Evolutionary conservation across 1,140 invertebrate species (phyloP).

Genomic region (Lamellibrachia luymesi): DNA sequence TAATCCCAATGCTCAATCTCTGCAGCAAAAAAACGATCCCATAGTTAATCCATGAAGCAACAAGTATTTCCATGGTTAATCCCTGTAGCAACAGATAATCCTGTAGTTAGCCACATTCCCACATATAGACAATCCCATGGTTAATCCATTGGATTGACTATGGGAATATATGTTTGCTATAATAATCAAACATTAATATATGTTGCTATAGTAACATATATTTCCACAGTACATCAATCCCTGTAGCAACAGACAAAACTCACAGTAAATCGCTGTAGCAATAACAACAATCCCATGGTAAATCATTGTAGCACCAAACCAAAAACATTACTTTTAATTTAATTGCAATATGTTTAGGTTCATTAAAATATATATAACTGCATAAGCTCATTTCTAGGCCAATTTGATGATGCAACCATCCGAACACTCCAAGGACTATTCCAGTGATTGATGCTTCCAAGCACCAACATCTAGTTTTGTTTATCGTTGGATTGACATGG

Average conservation of each 20-base stretch:
- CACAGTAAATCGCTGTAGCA: background rate
- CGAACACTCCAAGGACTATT: background rate
- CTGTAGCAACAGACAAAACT: background rate
- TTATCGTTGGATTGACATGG: too few species aligned
- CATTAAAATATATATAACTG: too few species aligned
- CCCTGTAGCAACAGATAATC: background rate
- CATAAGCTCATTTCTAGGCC: too few species aligned
- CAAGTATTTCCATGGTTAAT: background rate
- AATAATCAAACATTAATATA: too few species aligned
- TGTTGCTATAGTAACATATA: background rate
- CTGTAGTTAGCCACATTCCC: background rate
- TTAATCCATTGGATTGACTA: too few species aligned
- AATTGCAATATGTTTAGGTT: background rate
- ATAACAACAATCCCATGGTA: background rate
- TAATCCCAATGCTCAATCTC: background rate
- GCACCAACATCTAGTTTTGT: background rate
- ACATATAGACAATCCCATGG: too few species aligned
- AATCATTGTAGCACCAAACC: background rate
- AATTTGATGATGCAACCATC: too few species aligned
- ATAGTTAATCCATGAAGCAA: background rate
- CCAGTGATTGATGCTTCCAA: background rate
- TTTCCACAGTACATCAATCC: background rate
- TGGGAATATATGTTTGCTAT: too few species aligned
- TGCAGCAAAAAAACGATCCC: background rate
- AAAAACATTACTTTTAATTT: background rate